Evolutionary conservation across 2,888 invertebrate species (phyloP).

Genomic region (Leptopterna dolabrata): DNA sequence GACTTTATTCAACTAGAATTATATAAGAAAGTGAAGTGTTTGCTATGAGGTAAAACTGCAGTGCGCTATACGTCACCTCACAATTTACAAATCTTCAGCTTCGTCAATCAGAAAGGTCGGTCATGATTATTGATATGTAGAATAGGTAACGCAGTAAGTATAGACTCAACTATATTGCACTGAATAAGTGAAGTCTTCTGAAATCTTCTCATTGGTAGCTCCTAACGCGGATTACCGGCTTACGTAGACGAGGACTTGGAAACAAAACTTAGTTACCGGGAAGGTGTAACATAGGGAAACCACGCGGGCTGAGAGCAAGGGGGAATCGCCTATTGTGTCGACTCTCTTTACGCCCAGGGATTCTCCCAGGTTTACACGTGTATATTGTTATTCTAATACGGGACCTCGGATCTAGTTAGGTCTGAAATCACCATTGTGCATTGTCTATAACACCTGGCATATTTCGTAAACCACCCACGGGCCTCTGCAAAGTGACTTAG

Average conservation of each 20-base stretch:
- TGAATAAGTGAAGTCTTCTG: no score
- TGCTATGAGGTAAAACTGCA: no score
- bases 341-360: background rate
- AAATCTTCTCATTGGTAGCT: no score
- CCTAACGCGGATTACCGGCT: background rate
- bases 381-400: slow-evolving; percentile 44
- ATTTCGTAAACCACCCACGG: background rate
- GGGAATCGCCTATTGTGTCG: background rate
- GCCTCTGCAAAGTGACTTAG: background rate
- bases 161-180: no score
- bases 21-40: no score
- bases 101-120: no score
- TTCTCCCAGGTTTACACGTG: slow-evolving; percentile 24
- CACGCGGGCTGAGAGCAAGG: background rate
- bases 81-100: no score
- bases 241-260: background rate
- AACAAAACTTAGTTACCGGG: background rate
- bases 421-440: slow-evolving; percentile 18
- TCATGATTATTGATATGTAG: no score
- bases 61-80: no score
- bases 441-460: slow-evolving; percentile 3
- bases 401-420: slow-evolving; percentile 28
- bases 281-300: background rate
- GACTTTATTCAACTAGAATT: no score
- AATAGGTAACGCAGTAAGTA: no score